phyloP scores from a whole-genome alignment of 2,797 vertebrate genomes.

The Nyctibius grandis region DNA sequence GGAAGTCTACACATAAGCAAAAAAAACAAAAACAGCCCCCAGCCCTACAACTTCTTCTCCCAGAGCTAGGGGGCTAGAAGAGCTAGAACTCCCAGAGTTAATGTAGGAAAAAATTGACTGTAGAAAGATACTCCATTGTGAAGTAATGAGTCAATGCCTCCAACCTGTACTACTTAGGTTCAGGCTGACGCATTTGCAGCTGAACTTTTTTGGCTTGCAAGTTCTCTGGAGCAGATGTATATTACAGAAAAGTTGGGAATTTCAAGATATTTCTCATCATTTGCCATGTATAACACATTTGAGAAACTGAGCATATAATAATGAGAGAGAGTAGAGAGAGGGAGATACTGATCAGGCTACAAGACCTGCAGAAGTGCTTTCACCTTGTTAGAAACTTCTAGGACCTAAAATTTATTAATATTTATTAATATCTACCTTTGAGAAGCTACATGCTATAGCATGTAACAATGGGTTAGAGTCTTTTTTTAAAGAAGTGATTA shows the following conservation, averaged over 20 bases:
- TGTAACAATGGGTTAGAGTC: background rate
- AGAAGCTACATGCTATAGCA: background rate
- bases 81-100: no score
- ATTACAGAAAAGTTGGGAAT: background rate
- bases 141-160: slow-evolving; percentile 25
- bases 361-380: background rate
- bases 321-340: background rate
- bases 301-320: background rate
- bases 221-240: background rate
- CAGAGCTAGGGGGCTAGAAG: no score
- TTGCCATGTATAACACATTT: background rate
- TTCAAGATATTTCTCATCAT: background rate
- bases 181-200: background rate
- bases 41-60: background rate
- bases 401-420: background rate
- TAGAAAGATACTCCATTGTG: background rate
- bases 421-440: background rate
- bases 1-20: background rate
- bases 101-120: background rate
- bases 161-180: background rate
- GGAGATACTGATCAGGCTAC: background rate
- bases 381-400: background rate
- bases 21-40: rapidly evolving
- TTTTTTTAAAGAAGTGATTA: background rate
- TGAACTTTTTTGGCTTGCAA: slow-evolving; percentile 22